A percentile compares a stretch with the other conserved stretches of the same genome.
Conservation (phyloP, 1,140 invertebrate genomes). For the Zophobas morio region DNA sequence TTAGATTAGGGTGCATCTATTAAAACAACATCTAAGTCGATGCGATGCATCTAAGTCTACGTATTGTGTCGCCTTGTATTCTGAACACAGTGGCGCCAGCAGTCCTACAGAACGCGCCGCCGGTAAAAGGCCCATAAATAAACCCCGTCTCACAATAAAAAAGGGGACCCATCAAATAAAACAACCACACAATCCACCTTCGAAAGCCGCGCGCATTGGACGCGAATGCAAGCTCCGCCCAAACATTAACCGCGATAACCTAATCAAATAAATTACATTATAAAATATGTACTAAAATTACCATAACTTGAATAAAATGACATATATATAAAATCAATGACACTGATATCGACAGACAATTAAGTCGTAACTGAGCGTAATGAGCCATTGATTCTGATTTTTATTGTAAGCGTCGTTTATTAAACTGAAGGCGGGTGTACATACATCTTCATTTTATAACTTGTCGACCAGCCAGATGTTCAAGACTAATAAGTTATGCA, state of each 20-base stretch:
- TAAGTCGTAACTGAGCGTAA: too few species aligned
- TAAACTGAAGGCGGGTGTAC: too few species aligned
- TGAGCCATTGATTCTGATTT: too few species aligned
- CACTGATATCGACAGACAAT: too few species aligned
- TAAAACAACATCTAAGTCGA: conserved; percentile 44
- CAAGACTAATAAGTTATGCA: too few species aligned
- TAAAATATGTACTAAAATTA: background rate
- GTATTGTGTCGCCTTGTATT: conserved; percentile 30
- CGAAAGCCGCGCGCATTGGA: conserved; percentile 47
- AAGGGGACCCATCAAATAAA: conserved; percentile 59
- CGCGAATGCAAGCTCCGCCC: conserved; percentile 33
- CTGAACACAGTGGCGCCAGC: conserved; percentile 58
- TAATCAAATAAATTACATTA: conserved; percentile 22
- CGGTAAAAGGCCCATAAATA: conserved; percentile 65
- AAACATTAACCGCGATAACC: conserved; percentile 23
- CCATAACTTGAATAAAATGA: conserved; percentile 15
- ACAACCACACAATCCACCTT: conserved; percentile 55
- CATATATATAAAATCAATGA: too few species aligned
- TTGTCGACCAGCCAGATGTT: too few species aligned
- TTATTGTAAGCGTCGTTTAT: too few species aligned
- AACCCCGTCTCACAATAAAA: conserved; percentile 59
- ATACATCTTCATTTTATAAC: too few species aligned
- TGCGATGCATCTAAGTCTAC: conserved; percentile 16
- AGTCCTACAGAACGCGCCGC: conserved; percentile 55
- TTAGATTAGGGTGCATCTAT: conserved; percentile 50